Conservation (phyloP, 1,140 invertebrate species). For the Eumaeus atala region DNA sequence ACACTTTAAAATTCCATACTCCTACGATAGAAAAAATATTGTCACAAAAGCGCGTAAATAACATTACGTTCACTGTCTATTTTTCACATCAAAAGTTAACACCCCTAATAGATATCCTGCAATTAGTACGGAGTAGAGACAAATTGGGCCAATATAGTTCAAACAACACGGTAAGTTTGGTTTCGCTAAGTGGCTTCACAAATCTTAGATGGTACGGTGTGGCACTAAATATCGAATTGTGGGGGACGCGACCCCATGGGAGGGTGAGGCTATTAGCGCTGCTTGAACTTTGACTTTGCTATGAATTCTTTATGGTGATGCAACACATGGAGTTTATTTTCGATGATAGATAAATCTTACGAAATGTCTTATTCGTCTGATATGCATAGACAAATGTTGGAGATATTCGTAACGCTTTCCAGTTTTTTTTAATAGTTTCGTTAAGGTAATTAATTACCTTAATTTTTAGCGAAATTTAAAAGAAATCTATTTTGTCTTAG, state of each 20-base stretch:
- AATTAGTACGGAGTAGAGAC: constrained; percentile 24
- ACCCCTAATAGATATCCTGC: constrained; percentile 19
- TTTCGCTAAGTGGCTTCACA: constrained; percentile 52
- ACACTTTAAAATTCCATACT: too few species aligned
- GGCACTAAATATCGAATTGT: constrained; percentile 64
- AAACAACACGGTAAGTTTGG: constrained; percentile 32
- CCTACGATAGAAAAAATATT: too few species aligned
- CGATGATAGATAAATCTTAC: neutral
- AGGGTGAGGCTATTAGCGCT: constrained; percentile 54
- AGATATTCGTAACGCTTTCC: too few species aligned
- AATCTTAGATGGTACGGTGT: constrained; percentile 68
- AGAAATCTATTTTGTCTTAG: too few species aligned
- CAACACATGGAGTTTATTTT: constrained; percentile 29
- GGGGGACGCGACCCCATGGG: constrained; percentile 48
- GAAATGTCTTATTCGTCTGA: constrained; percentile 2
- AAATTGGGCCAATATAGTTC: constrained; percentile 47
- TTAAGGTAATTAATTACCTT: too few species aligned
- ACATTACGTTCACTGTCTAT: neutral
- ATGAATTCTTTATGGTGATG: constrained; percentile 40
- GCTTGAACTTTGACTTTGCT: constrained; percentile 60
- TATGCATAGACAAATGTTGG: too few species aligned
- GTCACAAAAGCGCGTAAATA: too few species aligned
- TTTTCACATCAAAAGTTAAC: constrained; percentile 2
- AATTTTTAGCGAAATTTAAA: too few species aligned
- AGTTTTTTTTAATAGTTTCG: too few species aligned